phyloP scores from a whole-genome alignment of 1,140 invertebrate species.

The Heterodera schachtii region DNA sequence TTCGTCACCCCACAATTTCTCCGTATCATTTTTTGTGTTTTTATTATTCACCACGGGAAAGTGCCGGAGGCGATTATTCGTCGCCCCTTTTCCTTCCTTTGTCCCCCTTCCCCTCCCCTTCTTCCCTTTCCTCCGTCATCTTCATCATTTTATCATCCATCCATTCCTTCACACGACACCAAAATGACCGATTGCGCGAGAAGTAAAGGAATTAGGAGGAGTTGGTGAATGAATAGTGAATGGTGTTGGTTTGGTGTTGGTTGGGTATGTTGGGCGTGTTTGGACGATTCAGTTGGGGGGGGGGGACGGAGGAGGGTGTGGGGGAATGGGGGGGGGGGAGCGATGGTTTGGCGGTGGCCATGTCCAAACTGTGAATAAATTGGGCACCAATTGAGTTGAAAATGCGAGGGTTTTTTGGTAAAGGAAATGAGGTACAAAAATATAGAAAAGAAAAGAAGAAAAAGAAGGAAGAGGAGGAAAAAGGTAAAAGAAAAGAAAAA shows the following conservation, averaged over 20 bases:
- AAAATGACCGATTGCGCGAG: neutral
- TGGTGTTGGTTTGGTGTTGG: too few species aligned
- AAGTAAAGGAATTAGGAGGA: too few species aligned
- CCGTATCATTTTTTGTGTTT: neutral
- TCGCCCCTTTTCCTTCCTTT: too few species aligned
- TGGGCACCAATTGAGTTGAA: too few species aligned
- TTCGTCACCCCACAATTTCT: neutral
- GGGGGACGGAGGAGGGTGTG: neutral
- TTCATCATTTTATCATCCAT: neutral
- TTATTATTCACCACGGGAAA: neutral
- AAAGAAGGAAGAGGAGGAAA: neutral
- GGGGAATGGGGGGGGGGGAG: slow-evolving; percentile 4
- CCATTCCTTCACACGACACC: neutral
- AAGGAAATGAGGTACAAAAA: neutral
- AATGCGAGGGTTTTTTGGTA: too few species aligned
- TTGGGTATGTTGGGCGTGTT: too few species aligned
- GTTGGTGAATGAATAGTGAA: too few species aligned
- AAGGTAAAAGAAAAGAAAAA: neutral
- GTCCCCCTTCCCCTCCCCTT: neutral
- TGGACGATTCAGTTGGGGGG: too few species aligned
- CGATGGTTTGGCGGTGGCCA: neutral
- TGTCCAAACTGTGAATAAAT: neutral
- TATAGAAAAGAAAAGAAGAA: neutral
- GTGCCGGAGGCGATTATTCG: neutral
- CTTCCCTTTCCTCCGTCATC: neutral